Evolutionary conservation across 2,113 vertebrate species (phyloP).

Genomic region (Crotalus viridis): DNA sequence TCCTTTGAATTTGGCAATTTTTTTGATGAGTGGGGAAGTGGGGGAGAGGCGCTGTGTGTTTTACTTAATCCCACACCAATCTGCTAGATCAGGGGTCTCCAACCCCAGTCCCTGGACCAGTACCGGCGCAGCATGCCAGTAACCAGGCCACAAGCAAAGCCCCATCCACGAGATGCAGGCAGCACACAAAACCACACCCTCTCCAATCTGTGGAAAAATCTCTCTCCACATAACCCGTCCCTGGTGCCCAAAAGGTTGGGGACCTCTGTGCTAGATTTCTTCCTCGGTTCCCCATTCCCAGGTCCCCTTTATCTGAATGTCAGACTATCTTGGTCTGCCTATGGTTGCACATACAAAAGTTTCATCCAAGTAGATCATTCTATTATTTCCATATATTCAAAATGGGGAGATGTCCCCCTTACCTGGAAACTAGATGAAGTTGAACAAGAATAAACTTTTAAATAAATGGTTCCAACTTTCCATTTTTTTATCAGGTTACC

Average conservation of each 20-base stretch:
- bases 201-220: too few relatives aligned
- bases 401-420: not conserved
- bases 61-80: not conserved
- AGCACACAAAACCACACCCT: too few relatives aligned
- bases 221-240: too few relatives aligned
- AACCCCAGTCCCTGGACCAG: too few relatives aligned
- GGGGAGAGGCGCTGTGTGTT: not conserved
- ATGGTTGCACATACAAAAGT: not conserved
- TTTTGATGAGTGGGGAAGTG: not conserved
- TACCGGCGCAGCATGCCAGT: too few relatives aligned
- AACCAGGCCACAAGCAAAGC: too few relatives aligned
- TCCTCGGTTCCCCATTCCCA: not conserved
- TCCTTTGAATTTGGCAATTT: not conserved
- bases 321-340: not conserved
- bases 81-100: not conserved
- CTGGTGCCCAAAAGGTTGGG: too few relatives aligned
- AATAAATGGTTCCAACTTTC: not conserved
- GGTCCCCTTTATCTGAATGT: not conserved
- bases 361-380: not conserved
- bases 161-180: too few relatives aligned
- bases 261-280: not conserved
- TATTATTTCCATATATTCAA: not conserved
- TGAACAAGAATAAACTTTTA: not conserved
- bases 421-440: not conserved
- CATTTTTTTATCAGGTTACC: not conserved